Evolutionary conservation across 2,888 invertebrate genomes (phyloP).

Genomic region (Agrilus mali): DNA sequence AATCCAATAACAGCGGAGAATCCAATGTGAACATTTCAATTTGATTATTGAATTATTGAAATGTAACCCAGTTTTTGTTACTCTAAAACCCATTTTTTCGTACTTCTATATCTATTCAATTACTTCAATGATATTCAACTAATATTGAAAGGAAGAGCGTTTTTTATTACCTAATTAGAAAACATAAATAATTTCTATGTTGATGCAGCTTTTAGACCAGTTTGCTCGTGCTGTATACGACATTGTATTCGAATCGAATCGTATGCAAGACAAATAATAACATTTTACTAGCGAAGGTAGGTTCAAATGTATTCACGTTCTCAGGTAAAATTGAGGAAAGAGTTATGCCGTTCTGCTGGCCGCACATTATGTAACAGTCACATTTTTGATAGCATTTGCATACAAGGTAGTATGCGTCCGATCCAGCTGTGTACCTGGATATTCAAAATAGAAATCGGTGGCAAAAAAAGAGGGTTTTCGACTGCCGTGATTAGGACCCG

Average conservation of each 20-base stretch:
- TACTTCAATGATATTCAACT: neutral
- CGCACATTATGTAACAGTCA: constrained; percentile 23
- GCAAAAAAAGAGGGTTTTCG: constrained; percentile 17
- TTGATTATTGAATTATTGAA: too few relatives aligned
- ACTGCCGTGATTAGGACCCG: constrained; percentile 13
- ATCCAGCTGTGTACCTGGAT: constrained; percentile 20
- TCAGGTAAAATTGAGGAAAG: constrained; percentile 8
- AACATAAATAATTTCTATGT: neutral
- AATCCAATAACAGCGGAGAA: too few relatives aligned
- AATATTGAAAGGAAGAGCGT: neutral
- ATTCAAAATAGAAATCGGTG: constrained; percentile 11
- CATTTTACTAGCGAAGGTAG: too few relatives aligned
- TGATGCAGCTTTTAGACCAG: neutral
- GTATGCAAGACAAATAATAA: neutral
- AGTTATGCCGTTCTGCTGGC: constrained; percentile 14
- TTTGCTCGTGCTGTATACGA: neutral
- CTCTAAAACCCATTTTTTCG: too few relatives aligned
- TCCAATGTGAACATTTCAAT: too few relatives aligned
- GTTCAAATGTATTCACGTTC: neutral
- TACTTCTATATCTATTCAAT: too few relatives aligned
- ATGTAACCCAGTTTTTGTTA: too few relatives aligned
- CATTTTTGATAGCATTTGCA: constrained; percentile 15
- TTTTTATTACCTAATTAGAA: neutral
- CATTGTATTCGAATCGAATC: constrained; percentile 1
- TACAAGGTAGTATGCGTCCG: constrained; percentile 10